A percentile compares a stretch with the other conserved stretches of the same genome.
These are phyloP conservation scores for Sapajus apella DNA, from an alignment of 2,113 vertebrate species.

Conservation along the genomic window DNA sequence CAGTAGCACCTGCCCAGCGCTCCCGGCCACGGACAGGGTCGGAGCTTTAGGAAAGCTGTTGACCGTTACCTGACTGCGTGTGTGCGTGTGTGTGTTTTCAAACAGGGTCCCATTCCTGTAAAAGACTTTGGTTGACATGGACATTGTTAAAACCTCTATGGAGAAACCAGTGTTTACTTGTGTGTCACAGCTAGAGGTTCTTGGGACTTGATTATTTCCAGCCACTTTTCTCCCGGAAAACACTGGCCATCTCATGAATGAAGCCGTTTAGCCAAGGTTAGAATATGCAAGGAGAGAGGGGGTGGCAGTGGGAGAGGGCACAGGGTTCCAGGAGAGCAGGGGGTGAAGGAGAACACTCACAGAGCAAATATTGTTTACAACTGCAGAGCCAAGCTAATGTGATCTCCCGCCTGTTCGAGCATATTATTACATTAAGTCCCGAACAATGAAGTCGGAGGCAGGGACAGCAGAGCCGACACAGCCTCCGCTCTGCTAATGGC, in stretches of 20 bases:
- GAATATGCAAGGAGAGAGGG: conserved; percentile 31
- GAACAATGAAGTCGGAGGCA: conserved; percentile 28
- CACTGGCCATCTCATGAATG: conserved; percentile 38
- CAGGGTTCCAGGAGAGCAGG: background rate
- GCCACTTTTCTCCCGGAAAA: conserved; percentile 35
- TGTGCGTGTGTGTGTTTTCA: background rate
- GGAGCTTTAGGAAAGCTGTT: background rate
- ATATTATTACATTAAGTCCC: conserved; percentile 59
- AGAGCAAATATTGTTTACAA: conserved; percentile 63
- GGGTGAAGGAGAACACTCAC: conserved; percentile 36
- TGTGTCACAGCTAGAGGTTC: background rate
- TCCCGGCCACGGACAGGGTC: background rate
- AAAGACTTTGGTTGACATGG: background rate
- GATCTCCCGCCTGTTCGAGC: conserved; percentile 43
- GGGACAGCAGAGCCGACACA: background rate
- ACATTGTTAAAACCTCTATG: background rate
- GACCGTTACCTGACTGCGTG: background rate
- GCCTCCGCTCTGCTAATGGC: background rate
- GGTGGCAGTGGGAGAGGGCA: background rate
- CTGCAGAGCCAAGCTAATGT: background rate
- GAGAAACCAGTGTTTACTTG: background rate
- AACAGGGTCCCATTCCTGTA: background rate
- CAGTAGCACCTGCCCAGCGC: background rate
- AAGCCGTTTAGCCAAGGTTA: conserved; percentile 22
- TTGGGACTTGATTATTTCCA: background rate